Percentiles rank a stretch among this genome's conserved stretches.
These are phyloP conservation scores for Cybosia mesomella DNA, from an alignment of 2,888 invertebrate species.

Conservation along the genomic window DNA sequence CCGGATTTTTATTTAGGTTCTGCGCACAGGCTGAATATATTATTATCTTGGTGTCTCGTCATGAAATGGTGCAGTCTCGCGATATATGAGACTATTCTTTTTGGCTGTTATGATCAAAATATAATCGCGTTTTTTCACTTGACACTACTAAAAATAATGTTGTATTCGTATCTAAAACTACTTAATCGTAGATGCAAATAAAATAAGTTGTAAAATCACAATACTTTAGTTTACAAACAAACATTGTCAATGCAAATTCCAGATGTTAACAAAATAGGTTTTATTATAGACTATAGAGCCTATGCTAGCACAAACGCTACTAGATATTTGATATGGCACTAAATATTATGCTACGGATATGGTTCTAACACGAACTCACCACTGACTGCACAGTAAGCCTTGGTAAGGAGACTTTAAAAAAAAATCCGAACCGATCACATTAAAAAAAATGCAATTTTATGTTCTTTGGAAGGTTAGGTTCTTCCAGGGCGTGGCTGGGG, in stretches of 20 bases:
- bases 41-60: no score
- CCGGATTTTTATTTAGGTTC: no score
- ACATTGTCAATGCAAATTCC: slow-evolving; percentile 4
- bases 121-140: background rate
- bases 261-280: slow-evolving; percentile 1
- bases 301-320: slow-evolving; percentile 31
- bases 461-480: background rate
- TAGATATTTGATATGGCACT: background rate
- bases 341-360: background rate
- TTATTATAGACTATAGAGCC: background rate
- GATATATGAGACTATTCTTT: no score
- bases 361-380: no score
- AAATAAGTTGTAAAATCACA: slow-evolving; percentile 7
- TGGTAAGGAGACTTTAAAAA: no score
- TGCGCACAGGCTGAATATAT: no score
- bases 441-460: background rate
- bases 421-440: background rate
- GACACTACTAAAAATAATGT: background rate
- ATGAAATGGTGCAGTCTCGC: no score
- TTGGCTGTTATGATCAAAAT: background rate
- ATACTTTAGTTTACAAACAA: background rate
- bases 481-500: no score
- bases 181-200: background rate
- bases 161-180: background rate
- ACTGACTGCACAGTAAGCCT: no score